Evolutionary conservation across 2,113 vertebrate species (phyloP), one percentile per base, ranked within the genome.

Genomic region (Mesocricetus auratus): DNA sequence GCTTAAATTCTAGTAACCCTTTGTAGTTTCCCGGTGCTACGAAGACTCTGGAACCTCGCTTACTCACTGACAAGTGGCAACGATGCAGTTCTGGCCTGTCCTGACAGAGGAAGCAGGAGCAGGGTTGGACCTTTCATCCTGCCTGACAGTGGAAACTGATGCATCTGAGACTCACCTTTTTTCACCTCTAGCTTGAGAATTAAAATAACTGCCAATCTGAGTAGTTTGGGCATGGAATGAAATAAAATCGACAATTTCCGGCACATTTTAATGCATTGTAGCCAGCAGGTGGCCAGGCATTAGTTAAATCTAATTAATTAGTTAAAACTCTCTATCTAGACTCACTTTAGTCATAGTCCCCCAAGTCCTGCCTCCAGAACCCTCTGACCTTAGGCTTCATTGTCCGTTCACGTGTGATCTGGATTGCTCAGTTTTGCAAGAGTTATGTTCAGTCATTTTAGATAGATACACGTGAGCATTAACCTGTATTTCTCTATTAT

Each of bases 11-110:
- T 42, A 29, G 85, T 6, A 56, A 8, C 3, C 31, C 53, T 12
- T 0, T 39, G 19, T 33, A 42, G 29, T 33, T 15, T 42, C 3
- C 0, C 3, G 3, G 47, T 9, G 1, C 2, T 69, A n/a, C 5
- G 21, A 17, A 81, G 33, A 1, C 36, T 39, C 39, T 53, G 81
- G 45, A 86, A 39, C 3, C 1, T 13, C 77, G n/a, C 3, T 45
- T 6, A 66, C 53, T 90, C 39, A 16, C 12, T 29, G 33, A 91
- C 78, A 82, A 29, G 50, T 29, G 33, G 21, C 4, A 12, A n/a
- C 0, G 45, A 5, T 13, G 5, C 24, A 89, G 77, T 66, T 89
- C 22, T 95, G 8, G 11, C 58, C 6, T 90, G 36, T 71, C 17
- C 68, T n/a, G 17, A 26, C 16, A 73, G 17, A 4, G 8, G 36